A percentile compares a stretch with the other conserved stretches of the same genome.
These are phyloP conservation scores for Masticophis lateralis DNA, from an alignment of 2,797 vertebrate species.

Conservation along the genomic window DNA sequence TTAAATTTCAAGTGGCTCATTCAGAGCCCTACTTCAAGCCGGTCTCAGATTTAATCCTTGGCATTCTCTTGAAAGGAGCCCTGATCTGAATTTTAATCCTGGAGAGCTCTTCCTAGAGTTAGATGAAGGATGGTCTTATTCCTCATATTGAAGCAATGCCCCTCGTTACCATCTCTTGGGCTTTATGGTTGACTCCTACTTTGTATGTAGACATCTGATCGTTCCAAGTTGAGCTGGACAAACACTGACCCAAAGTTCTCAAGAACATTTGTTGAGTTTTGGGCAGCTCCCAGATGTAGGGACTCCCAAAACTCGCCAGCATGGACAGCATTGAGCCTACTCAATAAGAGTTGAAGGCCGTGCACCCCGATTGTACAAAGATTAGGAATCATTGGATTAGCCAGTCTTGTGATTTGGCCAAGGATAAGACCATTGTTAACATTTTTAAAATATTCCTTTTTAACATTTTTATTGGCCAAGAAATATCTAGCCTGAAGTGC, in stretches of 20 bases:
- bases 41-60: neutral
- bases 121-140: neutral
- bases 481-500: neutral
- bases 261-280: neutral
- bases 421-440: neutral
- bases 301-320: neutral
- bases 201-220: neutral
- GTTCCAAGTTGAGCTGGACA: neutral
- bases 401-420: neutral
- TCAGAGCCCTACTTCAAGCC: neutral
- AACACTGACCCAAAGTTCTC: neutral
- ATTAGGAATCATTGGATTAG: neutral
- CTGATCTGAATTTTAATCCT: neutral
- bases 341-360: neutral
- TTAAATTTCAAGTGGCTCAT: neutral
- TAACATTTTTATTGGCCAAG: neutral
- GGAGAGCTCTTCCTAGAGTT: neutral
- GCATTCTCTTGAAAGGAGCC: neutral
- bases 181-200: neutral
- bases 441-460: too few species aligned
- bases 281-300: neutral
- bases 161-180: neutral
- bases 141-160: neutral
- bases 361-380: neutral
- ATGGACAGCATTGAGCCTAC: neutral